Base-by-base conservation (phyloP, 2,797 vertebrate genomes). In the Sebastolobus alascanus region DNA sequence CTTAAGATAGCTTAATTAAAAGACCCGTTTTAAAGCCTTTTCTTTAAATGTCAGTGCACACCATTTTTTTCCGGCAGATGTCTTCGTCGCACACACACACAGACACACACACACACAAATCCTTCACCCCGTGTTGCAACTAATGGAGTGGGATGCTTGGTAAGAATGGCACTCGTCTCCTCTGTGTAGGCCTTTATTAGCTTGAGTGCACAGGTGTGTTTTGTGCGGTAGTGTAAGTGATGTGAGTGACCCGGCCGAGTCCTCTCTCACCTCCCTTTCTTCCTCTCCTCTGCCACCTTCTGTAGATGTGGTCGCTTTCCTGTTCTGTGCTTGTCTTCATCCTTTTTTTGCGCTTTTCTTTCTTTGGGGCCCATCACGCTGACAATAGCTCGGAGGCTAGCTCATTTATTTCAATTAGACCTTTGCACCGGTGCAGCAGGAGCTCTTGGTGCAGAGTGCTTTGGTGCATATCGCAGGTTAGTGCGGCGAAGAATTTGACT, bases 321-420 rank as follows among this genome's bases (percentile, higher is more conserved):
- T 83, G 58, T 85, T 83, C 67, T 37, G 38, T 72, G 66, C 38
- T 79, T 77, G 43, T 81, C 72, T 69, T 84, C 50, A 73, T 72
- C 89, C 38, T 77, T 75, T 85, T 56, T 18, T 67, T 70, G 65
- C 43, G 59, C 40, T 68, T 67, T 50, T 73, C 81, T 64, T 83
- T 75, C 86, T 46, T 71, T n/a, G 14, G 27, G 68, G 46, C 54
- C 70, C 73, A 64, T 87, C 87, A 75, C 73, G 54, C 25, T 73
- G 68, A 87, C 83, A 84, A 86, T 75, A 65, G 84, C 85, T 90
- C 29, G 33, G 68, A 75, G 73, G 65, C 59, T 68, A 59, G 13
- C 83, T 86, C 79, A 79, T 90, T 90, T 82, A 84, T 90, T 89
- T 92, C 75, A 86, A 72, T 87, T 87, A 84, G 85, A 89, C 85